phyloP scores from a whole-genome alignment of 2,797 vertebrate species.

The Agapornis canus region DNA sequence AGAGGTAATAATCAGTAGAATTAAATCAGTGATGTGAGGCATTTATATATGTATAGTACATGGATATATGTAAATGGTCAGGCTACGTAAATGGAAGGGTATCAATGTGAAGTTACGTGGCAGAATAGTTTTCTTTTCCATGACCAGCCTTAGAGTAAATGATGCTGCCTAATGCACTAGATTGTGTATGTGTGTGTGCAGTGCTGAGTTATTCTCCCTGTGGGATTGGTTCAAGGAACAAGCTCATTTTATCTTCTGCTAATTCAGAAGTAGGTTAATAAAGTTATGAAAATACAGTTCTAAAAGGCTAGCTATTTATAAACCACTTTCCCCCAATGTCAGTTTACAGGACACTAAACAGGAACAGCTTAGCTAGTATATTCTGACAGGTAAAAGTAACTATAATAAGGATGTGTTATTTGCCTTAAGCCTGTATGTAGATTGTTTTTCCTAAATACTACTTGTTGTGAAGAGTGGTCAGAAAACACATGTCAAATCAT shows the following conservation, averaged over 20 bases:
- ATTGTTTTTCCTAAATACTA: background rate
- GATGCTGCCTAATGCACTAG: background rate
- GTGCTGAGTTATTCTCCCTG: background rate
- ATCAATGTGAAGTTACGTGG: background rate
- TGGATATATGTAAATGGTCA: background rate
- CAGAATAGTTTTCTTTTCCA: background rate
- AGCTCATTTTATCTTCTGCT: conserved; percentile 21
- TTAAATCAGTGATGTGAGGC: background rate
- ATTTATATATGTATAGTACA: background rate
- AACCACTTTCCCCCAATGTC: background rate
- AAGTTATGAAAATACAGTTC: background rate
- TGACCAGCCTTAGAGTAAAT: background rate
- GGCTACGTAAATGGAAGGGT: background rate
- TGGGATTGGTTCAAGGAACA: background rate
- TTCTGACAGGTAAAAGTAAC: background rate
- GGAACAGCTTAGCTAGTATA: background rate
- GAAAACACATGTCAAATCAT: background rate
- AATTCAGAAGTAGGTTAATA: conserved; percentile 58
- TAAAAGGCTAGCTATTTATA: background rate
- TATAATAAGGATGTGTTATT: background rate
- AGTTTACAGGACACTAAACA: background rate
- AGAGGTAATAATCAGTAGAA: background rate
- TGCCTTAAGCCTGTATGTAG: background rate
- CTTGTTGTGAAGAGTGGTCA: background rate
- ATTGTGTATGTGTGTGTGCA: background rate